phyloP scores from a whole-genome alignment of 1,140 invertebrate genomes.

The Atta cephalotes region DNA sequence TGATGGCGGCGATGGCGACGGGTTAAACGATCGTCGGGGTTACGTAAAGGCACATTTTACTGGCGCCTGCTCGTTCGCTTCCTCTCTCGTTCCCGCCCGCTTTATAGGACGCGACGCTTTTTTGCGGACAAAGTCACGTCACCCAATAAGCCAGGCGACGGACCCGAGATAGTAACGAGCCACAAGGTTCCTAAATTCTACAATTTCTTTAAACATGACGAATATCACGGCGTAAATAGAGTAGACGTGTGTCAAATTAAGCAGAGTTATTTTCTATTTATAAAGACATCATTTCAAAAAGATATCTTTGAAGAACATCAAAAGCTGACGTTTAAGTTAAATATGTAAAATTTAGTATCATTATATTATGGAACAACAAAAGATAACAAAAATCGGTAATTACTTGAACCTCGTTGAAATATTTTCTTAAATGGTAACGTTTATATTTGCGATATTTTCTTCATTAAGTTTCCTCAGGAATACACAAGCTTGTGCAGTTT shows the following conservation, averaged over 20 bases:
- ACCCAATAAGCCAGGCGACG: conserved; percentile 12
- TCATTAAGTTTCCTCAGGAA: neutral
- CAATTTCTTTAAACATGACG: conserved; percentile 35
- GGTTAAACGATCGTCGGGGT: conserved; percentile 76
- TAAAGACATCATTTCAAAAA: neutral
- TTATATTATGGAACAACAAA: neutral
- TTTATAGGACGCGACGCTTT: conserved; percentile 68
- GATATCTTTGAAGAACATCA: neutral
- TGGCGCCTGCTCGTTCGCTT: conserved; percentile 74
- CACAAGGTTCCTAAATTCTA: conserved; percentile 24
- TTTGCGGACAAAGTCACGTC: conserved; percentile 64
- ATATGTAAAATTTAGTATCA: neutral
- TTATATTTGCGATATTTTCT: neutral
- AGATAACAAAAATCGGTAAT: neutral
- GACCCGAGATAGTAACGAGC: neutral
- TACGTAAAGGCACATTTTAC: conserved; percentile 78
- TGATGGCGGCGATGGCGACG: conserved; percentile 55
- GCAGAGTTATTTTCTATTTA: neutral
- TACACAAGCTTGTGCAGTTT: neutral
- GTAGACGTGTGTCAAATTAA: neutral
- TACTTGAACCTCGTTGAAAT: neutral
- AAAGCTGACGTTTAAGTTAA: neutral
- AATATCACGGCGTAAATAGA: neutral
- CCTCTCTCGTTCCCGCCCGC: conserved; percentile 55
- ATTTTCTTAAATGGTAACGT: neutral